These are phyloP conservation scores for Myzus persicae DNA, from an alignment of 1,140 invertebrate species.

Conservation along the genomic window DNA sequence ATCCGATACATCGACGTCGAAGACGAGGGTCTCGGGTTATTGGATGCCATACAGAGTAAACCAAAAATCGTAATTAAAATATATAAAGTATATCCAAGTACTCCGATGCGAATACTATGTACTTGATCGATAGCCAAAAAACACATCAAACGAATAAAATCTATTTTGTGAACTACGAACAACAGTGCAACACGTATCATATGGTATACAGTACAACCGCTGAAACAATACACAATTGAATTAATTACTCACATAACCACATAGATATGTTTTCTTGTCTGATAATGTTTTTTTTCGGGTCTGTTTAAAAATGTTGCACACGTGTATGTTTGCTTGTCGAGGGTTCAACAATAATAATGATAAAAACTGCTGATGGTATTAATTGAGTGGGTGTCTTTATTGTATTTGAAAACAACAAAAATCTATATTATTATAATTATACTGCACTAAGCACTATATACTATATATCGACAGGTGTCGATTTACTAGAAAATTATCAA, in stretches of 20 bases:
- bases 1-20: background rate
- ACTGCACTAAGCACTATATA: too few species aligned
- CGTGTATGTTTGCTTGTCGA: background rate
- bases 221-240: too few species aligned
- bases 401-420: background rate
- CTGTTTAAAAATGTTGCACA: background rate
- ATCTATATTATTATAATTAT: background rate
- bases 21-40: background rate
- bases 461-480: too few species aligned
- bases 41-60: background rate
- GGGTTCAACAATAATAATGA: background rate
- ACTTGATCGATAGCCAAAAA: background rate
- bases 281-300: background rate
- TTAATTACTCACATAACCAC: background rate
- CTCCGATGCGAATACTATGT: background rate
- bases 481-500: background rate
- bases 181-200: too few species aligned
- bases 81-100: background rate
- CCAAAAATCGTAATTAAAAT: background rate
- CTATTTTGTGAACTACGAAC: background rate
- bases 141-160: slow-evolving; percentile 11
- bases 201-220: background rate
- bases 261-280: background rate
- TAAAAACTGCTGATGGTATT: background rate
- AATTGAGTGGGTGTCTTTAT: background rate